These are phyloP conservation scores for Phaethornis superciliosus DNA, from an alignment of 2,113 vertebrate genomes.

Conservation along the genomic window DNA sequence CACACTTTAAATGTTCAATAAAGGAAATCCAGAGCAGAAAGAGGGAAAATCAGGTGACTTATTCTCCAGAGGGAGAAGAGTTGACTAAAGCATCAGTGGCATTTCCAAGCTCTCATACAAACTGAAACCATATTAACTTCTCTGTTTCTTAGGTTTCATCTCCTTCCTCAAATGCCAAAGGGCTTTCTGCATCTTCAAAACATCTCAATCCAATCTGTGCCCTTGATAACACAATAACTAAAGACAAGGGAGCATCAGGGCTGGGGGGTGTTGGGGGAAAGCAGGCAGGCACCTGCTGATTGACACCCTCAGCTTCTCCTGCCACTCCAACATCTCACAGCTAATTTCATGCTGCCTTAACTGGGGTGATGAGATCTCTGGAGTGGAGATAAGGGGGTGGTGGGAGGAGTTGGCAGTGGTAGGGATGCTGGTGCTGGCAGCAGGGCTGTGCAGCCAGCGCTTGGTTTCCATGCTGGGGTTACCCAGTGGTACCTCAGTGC, in stretches of 20 bases:
- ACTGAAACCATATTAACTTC: constrained; percentile 20
- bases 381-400: accelerated
- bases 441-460: no score
- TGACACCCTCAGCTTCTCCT: not conserved
- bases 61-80: constrained; percentile 13
- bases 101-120: constrained; percentile 31
- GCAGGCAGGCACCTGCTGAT: not conserved
- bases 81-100: constrained; percentile 33
- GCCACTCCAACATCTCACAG: not conserved
- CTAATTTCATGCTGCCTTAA: not conserved
- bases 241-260: not conserved
- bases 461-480: no score
- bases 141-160: not conserved
- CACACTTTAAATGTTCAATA: constrained; percentile 2
- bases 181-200: not conserved
- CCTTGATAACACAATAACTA: not conserved
- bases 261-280: not conserved
- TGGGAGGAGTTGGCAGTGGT: no score
- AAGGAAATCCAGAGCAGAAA: not conserved
- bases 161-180: constrained; percentile 17
- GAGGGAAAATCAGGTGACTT: constrained; percentile 17
- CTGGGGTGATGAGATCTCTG: accelerated
- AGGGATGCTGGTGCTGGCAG: no score
- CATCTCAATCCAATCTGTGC: not conserved
- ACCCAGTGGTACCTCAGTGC: accelerated